Base-by-base conservation (phyloP, 2,113 vertebrate genomes). In the Clarias gariepinus region DNA sequence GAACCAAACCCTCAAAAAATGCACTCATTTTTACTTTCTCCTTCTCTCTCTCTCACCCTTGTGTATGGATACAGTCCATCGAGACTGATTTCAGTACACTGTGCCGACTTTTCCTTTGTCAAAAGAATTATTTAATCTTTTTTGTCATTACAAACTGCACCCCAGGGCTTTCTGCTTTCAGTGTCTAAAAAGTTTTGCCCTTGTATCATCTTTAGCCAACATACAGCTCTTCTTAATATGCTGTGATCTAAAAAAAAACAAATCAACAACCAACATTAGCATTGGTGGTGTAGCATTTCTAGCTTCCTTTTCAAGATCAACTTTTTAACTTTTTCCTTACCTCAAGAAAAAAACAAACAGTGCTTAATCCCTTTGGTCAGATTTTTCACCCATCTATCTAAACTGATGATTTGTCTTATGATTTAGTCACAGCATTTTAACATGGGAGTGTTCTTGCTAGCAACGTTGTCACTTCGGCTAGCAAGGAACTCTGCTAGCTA, bases 161-260 rank as follows among this genome's bases (percentile, higher is more conserved):
- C 47, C 18, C 19, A 23, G 55, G n/a, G 30, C 36, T 73, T 55
- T 52, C 47, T 83, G 47, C n/a, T 55, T 61, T n/a, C 57, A 76
- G 3, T 4, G 55, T 33, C 61, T 83, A 68, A 83, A 82, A 23
- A 2, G 28, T 57, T 47, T 53, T 81, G 81, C 60, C 73, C 74
- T 85, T 64, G 79, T 69, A 10, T 77, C 64, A 80, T 79, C 18
- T 69, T n/a, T 61, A 81, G 25, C 33, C 33, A 55, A 63, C 80
- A n/a, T 52, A 53, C 60, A n/a, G 10, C 66, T 41, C 7, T 61
- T 60, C 74, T 21, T 18, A 60, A 2, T 73, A 55, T 60, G 66
- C 82, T 73, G 52, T 73, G n/a, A 57, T 8, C 52, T 30, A 28
- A 74, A 47, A 16, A 64, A n/a, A 3, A 64, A 64, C 1, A 4